Conservation (phyloP, 2,888 invertebrate genomes). For the Synanthedon tipuliformis region DNA sequence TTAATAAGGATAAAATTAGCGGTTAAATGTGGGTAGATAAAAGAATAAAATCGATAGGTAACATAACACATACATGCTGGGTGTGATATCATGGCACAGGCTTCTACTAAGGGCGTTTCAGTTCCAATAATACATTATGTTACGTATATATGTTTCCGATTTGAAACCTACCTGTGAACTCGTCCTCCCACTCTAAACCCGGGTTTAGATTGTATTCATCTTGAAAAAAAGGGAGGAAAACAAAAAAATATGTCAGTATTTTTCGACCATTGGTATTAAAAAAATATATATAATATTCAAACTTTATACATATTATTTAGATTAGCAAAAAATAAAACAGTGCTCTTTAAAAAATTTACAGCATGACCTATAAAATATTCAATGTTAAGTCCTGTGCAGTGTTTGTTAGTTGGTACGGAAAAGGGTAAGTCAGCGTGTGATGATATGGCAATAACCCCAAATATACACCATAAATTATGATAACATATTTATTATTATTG, state of each 20-base stretch:
- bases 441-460: conserved; percentile 60
- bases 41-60: conserved; percentile 13
- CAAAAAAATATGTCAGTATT: conserved; percentile 69
- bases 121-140: conserved; percentile 38
- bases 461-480: conserved; percentile 60
- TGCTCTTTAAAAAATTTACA: conserved; percentile 53
- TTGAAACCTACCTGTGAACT: conserved; percentile 97
- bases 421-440: conserved; percentile 62
- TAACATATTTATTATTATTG: conserved; percentile 38
- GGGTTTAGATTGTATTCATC: conserved; percentile 99
- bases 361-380: conserved; percentile 34
- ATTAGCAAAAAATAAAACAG: conserved; percentile 46
- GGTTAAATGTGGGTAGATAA: conserved; percentile 32
- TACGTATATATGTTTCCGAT: conserved; percentile 54
- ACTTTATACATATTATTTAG: conserved; percentile 56
- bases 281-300: conserved; percentile 24
- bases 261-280: conserved; percentile 49
- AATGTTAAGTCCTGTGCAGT: conserved; percentile 63
- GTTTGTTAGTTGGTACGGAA: conserved; percentile 56
- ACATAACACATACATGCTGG: conserved; percentile 58
- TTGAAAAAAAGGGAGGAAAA: conserved; percentile 81
- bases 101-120: conserved; percentile 60
- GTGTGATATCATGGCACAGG: conserved; percentile 57
- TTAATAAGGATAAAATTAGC: conserved; percentile 45
- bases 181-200: conserved; percentile 99